These are phyloP conservation scores for Thalassarche chlororhynchos DNA, from an alignment of 2,113 vertebrate genomes.

Conservation along the genomic window DNA sequence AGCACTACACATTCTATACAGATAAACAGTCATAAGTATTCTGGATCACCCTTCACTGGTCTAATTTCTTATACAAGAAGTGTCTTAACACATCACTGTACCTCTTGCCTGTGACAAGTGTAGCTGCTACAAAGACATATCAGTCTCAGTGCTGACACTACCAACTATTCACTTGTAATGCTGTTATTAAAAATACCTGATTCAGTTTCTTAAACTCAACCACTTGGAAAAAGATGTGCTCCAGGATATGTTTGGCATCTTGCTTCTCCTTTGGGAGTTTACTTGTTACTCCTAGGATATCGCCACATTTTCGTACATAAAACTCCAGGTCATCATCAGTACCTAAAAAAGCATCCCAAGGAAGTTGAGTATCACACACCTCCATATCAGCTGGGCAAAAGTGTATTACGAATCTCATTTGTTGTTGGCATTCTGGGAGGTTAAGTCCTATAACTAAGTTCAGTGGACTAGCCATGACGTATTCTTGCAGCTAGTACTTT, in stretches of 20 bases:
- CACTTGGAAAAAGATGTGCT: constrained; percentile 95
- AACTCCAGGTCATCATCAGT: constrained; percentile 96
- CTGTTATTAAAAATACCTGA: constrained; percentile 78
- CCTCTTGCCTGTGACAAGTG: not conserved
- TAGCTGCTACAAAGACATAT: not conserved
- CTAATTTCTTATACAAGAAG: not conserved
- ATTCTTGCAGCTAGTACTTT: not conserved
- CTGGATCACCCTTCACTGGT: not conserved
- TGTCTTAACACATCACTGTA: not conserved
- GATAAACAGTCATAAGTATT: not conserved
- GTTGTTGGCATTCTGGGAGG: not conserved
- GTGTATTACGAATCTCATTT: not conserved
- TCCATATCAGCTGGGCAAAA: not conserved
- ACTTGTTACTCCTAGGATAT: constrained; percentile 89
- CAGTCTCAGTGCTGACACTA: not conserved
- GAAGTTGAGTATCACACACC: not conserved
- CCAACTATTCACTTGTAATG: not conserved
- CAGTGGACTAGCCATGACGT: not conserved
- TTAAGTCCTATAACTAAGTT: not conserved
- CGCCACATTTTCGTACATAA: constrained; percentile 92
- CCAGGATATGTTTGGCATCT: constrained; percentile 91
- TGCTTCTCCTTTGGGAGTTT: constrained; percentile 90
- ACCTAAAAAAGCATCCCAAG: constrained; percentile 73
- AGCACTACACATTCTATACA: not conserved
- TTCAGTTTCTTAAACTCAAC: constrained; percentile 98